Base-by-base conservation (phyloP, 2,888 invertebrate species). In the Octonoba sinensis region DNA sequence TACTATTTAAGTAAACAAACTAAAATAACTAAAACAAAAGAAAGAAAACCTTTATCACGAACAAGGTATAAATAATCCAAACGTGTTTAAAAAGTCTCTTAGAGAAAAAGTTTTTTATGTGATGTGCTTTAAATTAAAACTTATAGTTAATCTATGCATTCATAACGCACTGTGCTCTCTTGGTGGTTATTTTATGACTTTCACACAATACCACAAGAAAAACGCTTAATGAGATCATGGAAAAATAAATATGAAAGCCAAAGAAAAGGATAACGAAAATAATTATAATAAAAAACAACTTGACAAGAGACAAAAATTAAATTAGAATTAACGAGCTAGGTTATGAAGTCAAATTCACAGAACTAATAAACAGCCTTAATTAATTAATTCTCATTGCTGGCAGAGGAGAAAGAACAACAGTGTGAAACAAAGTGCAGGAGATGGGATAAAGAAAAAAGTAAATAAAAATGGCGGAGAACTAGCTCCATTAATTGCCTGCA, bases 281-380 rank as follows among this genome's bases (percentile, higher is more conserved):
- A 57, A 57, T 13, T 20, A 57, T 13, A 15, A 20, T 16, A 22
- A 47, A 66, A 78, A 44, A 66, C 57, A 62, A 65, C 66, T 62
- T 67, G 72, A 78, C 78, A 66, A 59, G 51, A 72, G 51, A 62
- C 66, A 62, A 76, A 78, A 78, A 78, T 78, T 78, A 78, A 78
- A 78, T 78, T 78, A 78, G 78, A 78, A 78, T 72, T 78, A 78
- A 78, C 78, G 78, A 78, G 78, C 65, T 44, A 57, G 78, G 78
- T 78, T 78, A 78, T 78, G 78, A 78, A 78, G 78, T 71, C 78
- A 78, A 72, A 71, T 78, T 71, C 78, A 72, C 36, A 78, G 78
- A 78, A 78, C 78, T 78, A 78, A 78, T 78, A 78, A 72, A 78
- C 59, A 72, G 66, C 77, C 47, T 47, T 78, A 78, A 78, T 78